Conservation (phyloP, 2,888 invertebrate genomes). For the Thymelicus sylvestris region DNA sequence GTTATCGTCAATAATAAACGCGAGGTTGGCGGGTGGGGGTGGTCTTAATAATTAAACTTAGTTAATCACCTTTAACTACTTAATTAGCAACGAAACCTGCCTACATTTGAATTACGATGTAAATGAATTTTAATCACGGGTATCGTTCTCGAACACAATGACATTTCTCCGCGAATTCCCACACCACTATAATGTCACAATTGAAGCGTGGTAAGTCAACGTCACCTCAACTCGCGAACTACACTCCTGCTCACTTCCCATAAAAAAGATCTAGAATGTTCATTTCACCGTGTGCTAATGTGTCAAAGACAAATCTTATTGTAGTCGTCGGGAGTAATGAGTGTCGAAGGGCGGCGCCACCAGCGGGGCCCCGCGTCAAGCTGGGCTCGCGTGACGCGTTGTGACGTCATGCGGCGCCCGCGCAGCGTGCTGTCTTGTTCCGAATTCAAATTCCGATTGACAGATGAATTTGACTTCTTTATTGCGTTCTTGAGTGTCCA, state of each 20-base stretch:
- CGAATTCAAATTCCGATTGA: slow-evolving; percentile 67
- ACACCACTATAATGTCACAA: slow-evolving; percentile 39
- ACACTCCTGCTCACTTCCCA: slow-evolving; percentile 69
- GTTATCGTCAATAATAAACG: too few species aligned
- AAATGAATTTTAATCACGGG: neutral
- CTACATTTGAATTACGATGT: too few species aligned
- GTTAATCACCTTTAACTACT: too few species aligned
- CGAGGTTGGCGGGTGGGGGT: too few species aligned
- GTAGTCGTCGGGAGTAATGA: slow-evolving; percentile 56
- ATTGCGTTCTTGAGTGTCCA: slow-evolving; percentile 62
- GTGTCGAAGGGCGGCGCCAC: slow-evolving; percentile 44
- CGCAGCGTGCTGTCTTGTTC: slow-evolving; percentile 59
- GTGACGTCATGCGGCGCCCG: slow-evolving; percentile 66
- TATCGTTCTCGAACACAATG: neutral
- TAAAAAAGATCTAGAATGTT: slow-evolving; percentile 77
- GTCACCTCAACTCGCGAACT: slow-evolving; percentile 58
- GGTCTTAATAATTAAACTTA: too few species aligned
- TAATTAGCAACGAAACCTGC: too few species aligned
- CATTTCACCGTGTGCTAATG: slow-evolving; percentile 70
- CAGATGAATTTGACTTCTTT: slow-evolving; percentile 67
- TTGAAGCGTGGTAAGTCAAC: slow-evolving; percentile 56
- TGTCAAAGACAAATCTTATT: slow-evolving; percentile 65
- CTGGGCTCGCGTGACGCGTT: slow-evolving; percentile 52
- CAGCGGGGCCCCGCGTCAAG: slow-evolving; percentile 46
- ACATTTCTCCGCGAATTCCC: slow-evolving; percentile 37